These are phyloP conservation scores for Elanoides forficatus DNA, from an alignment of 2,113 vertebrate species.

Conservation along the genomic window DNA sequence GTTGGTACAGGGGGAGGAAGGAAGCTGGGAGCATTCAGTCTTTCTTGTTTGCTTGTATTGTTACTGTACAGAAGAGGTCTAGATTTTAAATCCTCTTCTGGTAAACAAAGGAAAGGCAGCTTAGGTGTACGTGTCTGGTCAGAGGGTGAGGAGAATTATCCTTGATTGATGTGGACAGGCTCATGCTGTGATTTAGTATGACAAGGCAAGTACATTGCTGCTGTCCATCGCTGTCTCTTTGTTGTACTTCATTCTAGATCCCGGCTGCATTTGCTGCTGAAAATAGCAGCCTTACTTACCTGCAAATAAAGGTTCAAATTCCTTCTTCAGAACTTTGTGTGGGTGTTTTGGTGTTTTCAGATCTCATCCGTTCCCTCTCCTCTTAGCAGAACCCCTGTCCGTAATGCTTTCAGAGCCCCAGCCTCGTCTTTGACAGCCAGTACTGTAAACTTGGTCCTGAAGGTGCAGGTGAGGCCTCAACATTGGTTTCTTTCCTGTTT, in stretches of 20 bases:
- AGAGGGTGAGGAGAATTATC: not conserved
- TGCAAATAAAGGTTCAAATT: slow-evolving; percentile 10
- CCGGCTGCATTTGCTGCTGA: not conserved
- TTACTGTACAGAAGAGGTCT: not conserved
- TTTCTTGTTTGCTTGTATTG: not conserved
- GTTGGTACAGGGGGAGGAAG: not conserved
- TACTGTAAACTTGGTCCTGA: no score
- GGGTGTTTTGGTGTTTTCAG: not conserved
- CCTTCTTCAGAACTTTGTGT: not conserved
- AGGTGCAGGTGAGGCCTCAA: not conserved
- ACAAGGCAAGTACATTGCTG: not conserved
- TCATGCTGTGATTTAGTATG: not conserved
- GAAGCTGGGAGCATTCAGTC: not conserved
- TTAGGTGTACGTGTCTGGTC: not conserved
- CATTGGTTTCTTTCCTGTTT: not conserved
- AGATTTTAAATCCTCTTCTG: not conserved
- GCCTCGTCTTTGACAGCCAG: not conserved
- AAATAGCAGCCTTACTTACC: not conserved
- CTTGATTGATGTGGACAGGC: not conserved
- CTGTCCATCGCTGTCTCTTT: not conserved
- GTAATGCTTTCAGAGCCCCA: accelerated
- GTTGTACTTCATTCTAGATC: not conserved
- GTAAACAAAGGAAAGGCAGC: not conserved
- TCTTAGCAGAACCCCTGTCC: not conserved
- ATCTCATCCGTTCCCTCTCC: accelerated